Conservation (phyloP, 2,113 vertebrate genomes). For the Poicephalus gulielmi region DNA sequence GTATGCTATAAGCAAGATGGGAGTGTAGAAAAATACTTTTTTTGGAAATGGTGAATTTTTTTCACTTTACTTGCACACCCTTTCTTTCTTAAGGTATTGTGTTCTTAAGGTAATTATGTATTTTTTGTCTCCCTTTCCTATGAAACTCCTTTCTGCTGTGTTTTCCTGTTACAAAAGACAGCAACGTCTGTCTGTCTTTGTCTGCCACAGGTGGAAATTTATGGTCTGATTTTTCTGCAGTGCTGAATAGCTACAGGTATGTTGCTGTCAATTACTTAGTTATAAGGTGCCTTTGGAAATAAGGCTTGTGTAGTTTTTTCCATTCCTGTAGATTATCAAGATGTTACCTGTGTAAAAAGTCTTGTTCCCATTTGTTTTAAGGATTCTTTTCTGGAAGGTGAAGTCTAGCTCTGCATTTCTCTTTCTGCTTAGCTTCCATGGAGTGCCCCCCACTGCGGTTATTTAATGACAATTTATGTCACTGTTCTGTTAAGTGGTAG, state of each 20-base stretch:
- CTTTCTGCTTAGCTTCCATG: background rate
- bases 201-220: background rate
- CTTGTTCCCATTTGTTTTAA: background rate
- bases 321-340: background rate
- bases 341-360: background rate
- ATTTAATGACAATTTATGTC: background rate
- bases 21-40: background rate
- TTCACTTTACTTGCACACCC: background rate
- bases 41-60: background rate
- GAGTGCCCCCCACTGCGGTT: background rate
- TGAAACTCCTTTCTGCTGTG: background rate
- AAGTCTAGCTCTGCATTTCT: background rate
- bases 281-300: background rate
- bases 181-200: background rate
- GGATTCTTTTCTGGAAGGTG: background rate
- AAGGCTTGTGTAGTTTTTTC: background rate
- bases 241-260: background rate
- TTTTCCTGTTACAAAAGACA: background rate
- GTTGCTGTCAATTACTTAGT: background rate
- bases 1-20: background rate
- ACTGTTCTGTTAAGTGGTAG: background rate
- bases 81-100: background rate
- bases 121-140: background rate
- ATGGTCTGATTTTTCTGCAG: background rate
- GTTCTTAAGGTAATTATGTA: background rate